Percentiles rank a stretch among this genome's conserved stretches.
Conservation (phyloP, 1,140 invertebrate species). For the Drosophila parvula region DNA sequence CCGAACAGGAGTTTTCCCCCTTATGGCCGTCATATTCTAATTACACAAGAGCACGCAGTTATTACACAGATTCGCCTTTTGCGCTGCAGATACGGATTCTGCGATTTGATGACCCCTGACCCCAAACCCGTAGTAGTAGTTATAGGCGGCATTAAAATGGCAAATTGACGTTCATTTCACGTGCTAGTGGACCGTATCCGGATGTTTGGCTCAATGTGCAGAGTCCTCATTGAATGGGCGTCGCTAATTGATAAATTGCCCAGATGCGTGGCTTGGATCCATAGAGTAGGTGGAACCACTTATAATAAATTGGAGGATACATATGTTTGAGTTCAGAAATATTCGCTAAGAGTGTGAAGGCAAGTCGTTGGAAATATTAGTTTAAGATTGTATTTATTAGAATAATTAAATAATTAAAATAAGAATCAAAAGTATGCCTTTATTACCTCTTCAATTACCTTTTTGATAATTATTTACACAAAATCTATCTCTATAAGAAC, state of each 20-base stretch:
- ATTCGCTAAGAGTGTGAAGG: not conserved
- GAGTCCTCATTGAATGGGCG: constrained; percentile 68
- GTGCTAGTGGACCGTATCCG: constrained; percentile 60
- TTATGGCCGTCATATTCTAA: constrained; percentile 73
- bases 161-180: constrained; percentile 76
- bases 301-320: constrained; percentile 25
- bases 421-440: not conserved
- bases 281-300: constrained; percentile 9
- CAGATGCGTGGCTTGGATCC: constrained; percentile 58
- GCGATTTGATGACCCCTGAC: constrained; percentile 65
- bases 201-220: constrained; percentile 34
- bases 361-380: not conserved
- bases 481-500: not conserved
- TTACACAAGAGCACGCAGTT: constrained; percentile 75
- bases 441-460: not conserved
- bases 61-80: constrained; percentile 59
- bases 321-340: not conserved
- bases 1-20: constrained; percentile 37
- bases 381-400: not conserved
- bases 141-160: constrained; percentile 61
- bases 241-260: constrained; percentile 80
- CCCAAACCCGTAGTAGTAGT: constrained; percentile 41
- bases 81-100: constrained; percentile 32
- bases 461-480: not conserved
- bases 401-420: not conserved